Base-by-base conservation (phyloP, 1,140 invertebrate genomes). In the Drosophila virilis region DNA sequence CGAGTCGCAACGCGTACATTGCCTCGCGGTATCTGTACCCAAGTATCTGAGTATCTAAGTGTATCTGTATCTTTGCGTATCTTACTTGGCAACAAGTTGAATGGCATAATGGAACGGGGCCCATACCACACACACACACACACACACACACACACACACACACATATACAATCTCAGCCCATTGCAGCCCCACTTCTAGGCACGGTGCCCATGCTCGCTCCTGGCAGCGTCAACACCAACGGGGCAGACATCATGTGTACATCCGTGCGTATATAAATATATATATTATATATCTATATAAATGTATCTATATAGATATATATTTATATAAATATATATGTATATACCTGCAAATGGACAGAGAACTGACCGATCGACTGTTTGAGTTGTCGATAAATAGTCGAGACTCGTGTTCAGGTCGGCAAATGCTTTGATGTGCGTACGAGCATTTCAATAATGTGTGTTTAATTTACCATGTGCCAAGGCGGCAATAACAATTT, bases 81-180 rank as follows among this genome's bases (percentile, higher is more conserved):
- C 70, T 74, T 48, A 83, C 80, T 83, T 83, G 80, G 80, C 80
- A 83, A 83, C 76, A 83, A 83, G 80, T 83, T 83, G 80, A 83
- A 83, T 78, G 78, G 50, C 70, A 67, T 65, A 57, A 45, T 32
- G 22, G 22, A 33, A 51, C 50, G 59, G 22, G 62, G 22, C 61
- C 38, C 66, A 61, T 43, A 50, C 17, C 0, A 28, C 48, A 52
- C 57, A 32, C 42, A 45, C n/a, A 7, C 37, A 46, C 58, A 33
- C 43, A 43, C 46, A 28, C 22, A 28, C 22, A 28, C 5, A 28
- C 4, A 0, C 15, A 62, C n/a, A n/a, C n/a, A n/a, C n/a, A n/a
- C n/a, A n/a, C n/a, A n/a, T n/a, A 40, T 5, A 61, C 59, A 28
- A 40, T 17, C 15, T 8, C 17, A 22, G 17, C n/a, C 61, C 37